Evolutionary conservation across 2,888 invertebrate genomes (phyloP), one percentile per base, ranked within the genome.

Genomic region (Rambutsinella grinnellia): DNA sequence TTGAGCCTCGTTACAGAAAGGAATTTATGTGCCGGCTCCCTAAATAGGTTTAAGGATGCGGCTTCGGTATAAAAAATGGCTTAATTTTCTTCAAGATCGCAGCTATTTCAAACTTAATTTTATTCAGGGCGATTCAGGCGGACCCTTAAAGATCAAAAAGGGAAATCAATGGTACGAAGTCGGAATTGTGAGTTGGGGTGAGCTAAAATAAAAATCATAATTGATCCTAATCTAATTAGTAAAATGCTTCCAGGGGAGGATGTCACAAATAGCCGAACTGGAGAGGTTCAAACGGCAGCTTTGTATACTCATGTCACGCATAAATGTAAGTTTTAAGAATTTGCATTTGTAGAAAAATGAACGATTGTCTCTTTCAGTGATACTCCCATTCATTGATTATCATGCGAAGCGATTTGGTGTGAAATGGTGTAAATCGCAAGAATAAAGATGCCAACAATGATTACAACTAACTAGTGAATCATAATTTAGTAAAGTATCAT

Each of bases 21-120:
- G 15, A 27, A 57, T 23, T 15, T 74, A 2, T 78, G 74, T 63
- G 74, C 78, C 17, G 74, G 74, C 44, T 57, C 58, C 0, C 36
- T 78, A 3, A 53, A 74, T 15, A 62, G 24, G 23, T 62, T n/a
- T 17, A 68, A 74, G 19, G 78, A 78, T 60, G 68, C 74, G 1
- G 72, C 78, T 27, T 1, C 13, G 53, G 74, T 56, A 54, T 3
- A 49, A 13, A 57, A 17, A 46, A 56, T 15, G 1, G 15, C 23
- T 49, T 24, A 27, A 17, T 26, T 60, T 23, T 19, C 13, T 54
- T 54, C 5, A 5, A 54, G 21, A 54, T 8, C 23, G 15, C 5
- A 27, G 6, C 5, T 27, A n/a, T n/a, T 24, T 27, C 27, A 28
- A 60, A n/a, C n/a, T n/a, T n/a, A n/a, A n/a, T n/a, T n/a, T n/a